Base-by-base conservation (phyloP, 2,888 invertebrate species). In the Melinopterus prodromus region DNA sequence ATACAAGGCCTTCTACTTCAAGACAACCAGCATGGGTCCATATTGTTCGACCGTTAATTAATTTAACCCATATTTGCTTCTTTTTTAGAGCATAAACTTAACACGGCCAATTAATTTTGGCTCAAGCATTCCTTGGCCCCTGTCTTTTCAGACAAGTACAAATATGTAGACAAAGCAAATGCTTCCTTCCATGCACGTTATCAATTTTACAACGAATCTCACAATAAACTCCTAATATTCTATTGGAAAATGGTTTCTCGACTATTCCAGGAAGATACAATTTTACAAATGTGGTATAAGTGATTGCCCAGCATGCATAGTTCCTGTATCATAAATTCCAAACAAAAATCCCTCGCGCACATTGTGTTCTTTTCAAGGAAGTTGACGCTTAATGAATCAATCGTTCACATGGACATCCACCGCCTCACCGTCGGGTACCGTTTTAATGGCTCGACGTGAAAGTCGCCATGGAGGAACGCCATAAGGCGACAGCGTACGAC, bases 21-120 rank as follows among this genome's bases (percentile, higher is more conserved):
- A 53, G 53, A 53, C 53, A 4, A 12, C 12, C 53, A 53, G 53
- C 53, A 53, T 53, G 53, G 12, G 53, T 53, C 53, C 53, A 53
- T 53, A 53, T 53, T 53, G 53, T 53, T 53, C 53, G 53, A 53
- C 53, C 53, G 53, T 53, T 53, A 53, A 53, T 53, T 53, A 53
- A 53, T 53, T 53, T 53, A 53, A 53, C 9, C 12, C 12, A 7
- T 9, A 9, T 53, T 9, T 53, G 7, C 53, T 53, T 53, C 12
- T 12, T 53, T 53, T 53, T 53, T 53, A 53, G 12, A 53, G 53
- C 12, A 53, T 53, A 53, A 7, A 53, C 9, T 9, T 53, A 53
- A 26, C 26, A 26, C 26, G 26, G 53, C 5, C 53, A 53, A 53
- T 53, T 53, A 53, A 53, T 53, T 9, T 53, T 53, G 7, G 53